A percentile compares a stretch with the other conserved stretches of the same genome.
phyloP scores from a whole-genome alignment of 1,140 invertebrate genomes.

The Latrodectus geometricus region DNA sequence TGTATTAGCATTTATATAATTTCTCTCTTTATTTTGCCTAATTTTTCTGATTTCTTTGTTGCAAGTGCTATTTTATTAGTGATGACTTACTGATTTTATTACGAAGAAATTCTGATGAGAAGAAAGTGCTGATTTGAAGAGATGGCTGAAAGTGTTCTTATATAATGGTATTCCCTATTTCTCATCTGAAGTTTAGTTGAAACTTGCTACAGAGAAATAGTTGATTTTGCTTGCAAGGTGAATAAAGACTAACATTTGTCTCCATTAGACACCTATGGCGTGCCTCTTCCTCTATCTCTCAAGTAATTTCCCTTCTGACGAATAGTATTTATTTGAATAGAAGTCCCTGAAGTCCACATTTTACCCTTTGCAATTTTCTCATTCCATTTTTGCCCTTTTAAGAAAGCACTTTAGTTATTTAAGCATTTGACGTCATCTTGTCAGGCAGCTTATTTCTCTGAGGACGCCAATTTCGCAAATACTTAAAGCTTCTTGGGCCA shows the following conservation, averaged over 20 bases:
- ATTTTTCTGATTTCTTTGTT: too few species aligned
- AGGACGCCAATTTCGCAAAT: constrained; percentile 44
- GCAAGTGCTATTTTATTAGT: too few species aligned
- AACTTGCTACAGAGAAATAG: too few species aligned
- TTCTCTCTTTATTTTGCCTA: too few species aligned
- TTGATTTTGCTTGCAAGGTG: too few species aligned
- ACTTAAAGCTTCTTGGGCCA: neutral
- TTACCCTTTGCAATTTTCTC: constrained; percentile 29
- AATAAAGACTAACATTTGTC: constrained; percentile 30
- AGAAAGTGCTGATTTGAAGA: too few species aligned
- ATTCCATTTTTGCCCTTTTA: constrained; percentile 21
- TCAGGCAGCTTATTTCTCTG: constrained; percentile 11
- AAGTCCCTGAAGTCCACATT: constrained; percentile 40
- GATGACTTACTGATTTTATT: too few species aligned
- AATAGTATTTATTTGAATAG: constrained; percentile 52
- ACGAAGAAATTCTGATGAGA: too few species aligned
- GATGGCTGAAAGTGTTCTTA: too few species aligned
- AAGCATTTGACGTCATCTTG: constrained; percentile 29
- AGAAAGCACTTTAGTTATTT: constrained; percentile 52
- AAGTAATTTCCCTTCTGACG: constrained; percentile 39
- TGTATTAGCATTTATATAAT: too few species aligned
- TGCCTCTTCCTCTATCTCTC: constrained; percentile 40
- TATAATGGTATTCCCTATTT: too few species aligned
- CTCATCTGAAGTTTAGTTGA: too few species aligned
- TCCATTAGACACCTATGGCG: constrained; percentile 57